Percentiles rank a stretch among this genome's conserved stretches.
Evolutionary conservation across 1,140 invertebrate genomes (phyloP).

Genomic region (Drosophila virilis): DNA sequence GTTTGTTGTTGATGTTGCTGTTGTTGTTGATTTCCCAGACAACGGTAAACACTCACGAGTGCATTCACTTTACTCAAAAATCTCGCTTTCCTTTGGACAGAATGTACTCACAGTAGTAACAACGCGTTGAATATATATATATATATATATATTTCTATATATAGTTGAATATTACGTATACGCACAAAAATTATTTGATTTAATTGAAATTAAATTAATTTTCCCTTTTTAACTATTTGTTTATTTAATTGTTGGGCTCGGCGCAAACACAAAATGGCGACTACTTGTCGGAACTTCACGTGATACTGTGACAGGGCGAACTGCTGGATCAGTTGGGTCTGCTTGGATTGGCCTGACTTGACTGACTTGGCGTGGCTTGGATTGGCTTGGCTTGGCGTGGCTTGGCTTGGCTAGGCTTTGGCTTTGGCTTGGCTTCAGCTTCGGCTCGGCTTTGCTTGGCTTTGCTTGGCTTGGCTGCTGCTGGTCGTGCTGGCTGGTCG

Average conservation of each 20-base stretch:
- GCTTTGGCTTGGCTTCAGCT: constrained; percentile 23
- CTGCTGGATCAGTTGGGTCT: constrained; percentile 13
- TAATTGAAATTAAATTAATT: constrained; percentile 1
- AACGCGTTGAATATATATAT: constrained; percentile 14
- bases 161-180: constrained; percentile 24
- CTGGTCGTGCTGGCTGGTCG: constrained; percentile 42
- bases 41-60: constrained; percentile 12
- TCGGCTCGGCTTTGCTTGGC: constrained; percentile 17
- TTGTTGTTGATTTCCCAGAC: constrained; percentile 4
- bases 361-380: neutral
- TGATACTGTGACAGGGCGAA: neutral
- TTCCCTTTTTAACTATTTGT: neutral
- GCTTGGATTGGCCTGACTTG: constrained; percentile 5
- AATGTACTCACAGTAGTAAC: constrained; percentile 29
- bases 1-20: neutral
- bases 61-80: constrained; percentile 4
- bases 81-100: constrained; percentile 20
- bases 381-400: constrained; percentile 10
- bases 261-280: constrained; percentile 23
- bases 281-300: constrained; percentile 21
- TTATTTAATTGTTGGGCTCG: neutral
- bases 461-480: constrained; percentile 41
- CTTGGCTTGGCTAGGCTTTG: constrained; percentile 6
- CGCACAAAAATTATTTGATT: constrained; percentile 7
- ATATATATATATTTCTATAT: too few species aligned